Evolutionary conservation across 2,888 invertebrate species (phyloP).

Genomic region (Oscheius myriophilus): DNA sequence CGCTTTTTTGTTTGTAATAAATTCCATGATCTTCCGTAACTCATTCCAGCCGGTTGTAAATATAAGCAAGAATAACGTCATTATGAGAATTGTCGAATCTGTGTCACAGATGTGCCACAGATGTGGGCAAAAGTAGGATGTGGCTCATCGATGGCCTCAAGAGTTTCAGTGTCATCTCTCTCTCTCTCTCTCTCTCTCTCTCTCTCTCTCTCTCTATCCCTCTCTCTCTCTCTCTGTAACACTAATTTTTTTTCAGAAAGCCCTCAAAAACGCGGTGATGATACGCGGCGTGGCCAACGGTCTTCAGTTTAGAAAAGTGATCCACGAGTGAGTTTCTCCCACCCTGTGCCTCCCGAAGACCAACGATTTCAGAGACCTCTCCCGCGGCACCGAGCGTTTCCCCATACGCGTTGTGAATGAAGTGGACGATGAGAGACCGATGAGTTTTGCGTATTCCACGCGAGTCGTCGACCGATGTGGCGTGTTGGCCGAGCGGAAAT

Average conservation of each 20-base stretch:
- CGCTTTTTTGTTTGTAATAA: no score
- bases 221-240: background rate
- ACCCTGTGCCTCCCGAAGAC: background rate
- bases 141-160: no score
- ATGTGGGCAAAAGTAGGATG: no score
- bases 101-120: no score
- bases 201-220: background rate
- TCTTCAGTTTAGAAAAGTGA: slow-evolving; percentile 4
- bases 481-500: slow-evolving; percentile 23
- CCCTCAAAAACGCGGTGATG: slow-evolving; percentile 2
- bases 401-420: slow-evolving; percentile 44
- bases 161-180: no score
- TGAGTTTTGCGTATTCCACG: slow-evolving; percentile 39
- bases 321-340: slow-evolving; percentile 16
- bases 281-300: background rate
- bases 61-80: no score
- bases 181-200: background rate
- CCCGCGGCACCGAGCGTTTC: slow-evolving; percentile 49
- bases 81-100: no score
- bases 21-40: no score
- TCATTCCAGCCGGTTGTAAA: no score
- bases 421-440: slow-evolving; percentile 19
- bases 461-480: slow-evolving; percentile 37
- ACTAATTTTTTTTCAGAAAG: background rate
- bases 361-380: slow-evolving; percentile 43